Evolutionary conservation across 2,797 vertebrate species (phyloP).

Genomic region (Taeniopygia guttata): DNA sequence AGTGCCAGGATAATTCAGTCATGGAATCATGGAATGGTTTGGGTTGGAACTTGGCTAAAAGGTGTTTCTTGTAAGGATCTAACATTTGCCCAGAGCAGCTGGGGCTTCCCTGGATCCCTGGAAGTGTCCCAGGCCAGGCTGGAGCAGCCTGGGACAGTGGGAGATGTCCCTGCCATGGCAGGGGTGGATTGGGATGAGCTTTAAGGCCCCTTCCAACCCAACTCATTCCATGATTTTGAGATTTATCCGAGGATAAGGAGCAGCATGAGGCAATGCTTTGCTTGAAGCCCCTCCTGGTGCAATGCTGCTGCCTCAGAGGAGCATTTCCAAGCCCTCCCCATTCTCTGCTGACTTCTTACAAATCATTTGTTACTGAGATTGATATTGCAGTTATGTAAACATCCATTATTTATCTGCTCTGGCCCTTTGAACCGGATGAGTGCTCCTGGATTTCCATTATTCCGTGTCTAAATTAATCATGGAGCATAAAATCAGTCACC

Average conservation of each 20-base stretch:
- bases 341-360: background rate
- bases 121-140: fast-evolving
- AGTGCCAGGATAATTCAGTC: background rate
- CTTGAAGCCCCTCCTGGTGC: background rate
- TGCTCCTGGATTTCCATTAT: constrained; percentile 24
- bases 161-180: fast-evolving
- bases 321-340: background rate
- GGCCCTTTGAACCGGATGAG: background rate
- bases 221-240: background rate
- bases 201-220: background rate
- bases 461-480: constrained; percentile 27
- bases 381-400: constrained; percentile 18
- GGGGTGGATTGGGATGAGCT: fast-evolving
- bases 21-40: background rate
- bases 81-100: fast-evolving
- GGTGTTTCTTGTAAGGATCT: background rate
- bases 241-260: background rate
- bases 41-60: background rate
- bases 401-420: constrained; percentile 32
- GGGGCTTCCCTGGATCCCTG: background rate
- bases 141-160: fast-evolving
- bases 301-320: background rate
- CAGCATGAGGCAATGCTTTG: background rate
- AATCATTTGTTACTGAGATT: background rate
- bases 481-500: constrained; percentile 21